Evolutionary conservation across 2,797 vertebrate genomes (phyloP), one percentile per base, ranked within the genome.

Genomic region (Hypotaenidia okinawae): DNA sequence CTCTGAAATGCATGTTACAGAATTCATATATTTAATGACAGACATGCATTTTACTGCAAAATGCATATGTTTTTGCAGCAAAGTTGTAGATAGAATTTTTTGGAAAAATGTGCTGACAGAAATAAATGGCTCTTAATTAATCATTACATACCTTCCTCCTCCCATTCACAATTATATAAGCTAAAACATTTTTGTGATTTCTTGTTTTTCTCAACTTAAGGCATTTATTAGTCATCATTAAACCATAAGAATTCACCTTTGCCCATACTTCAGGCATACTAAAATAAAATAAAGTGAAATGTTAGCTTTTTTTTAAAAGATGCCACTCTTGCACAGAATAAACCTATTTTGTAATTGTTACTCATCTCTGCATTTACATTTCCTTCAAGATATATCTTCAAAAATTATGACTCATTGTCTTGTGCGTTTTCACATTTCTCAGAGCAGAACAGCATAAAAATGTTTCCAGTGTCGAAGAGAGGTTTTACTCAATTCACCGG

Each of bases 401-500:
- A 86, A 94, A 93, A 88, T 58, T 86, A 55, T 21, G 49, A 86
- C n/a, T 72, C 76, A 55, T 1, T 81, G 47, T 78, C 63, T 78
- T 68, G n/a, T 92, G 83, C 72, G 93, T 90, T 95, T 85, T 94
- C 52, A 51, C 39, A 73, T 78, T 89, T 81, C 92, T 93, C 55
- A 68, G 49, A 74, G 67, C 47, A 90, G 52, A 88, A 81, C 24
- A 58, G 63, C 70, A 80, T n/a, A 85, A 70, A 96, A 94, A 57
- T 37, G 94, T 68, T 69, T 90, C 25, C 35, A 84, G 49, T 28
- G 18, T 90, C 54, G 54, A 23, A 52, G 32, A 37, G 25, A 87
- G 59, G 70, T 66, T 95, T 84, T 58, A 58, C 61, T 94, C 92
- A 97, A 51, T 98, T 93, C 83, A 86, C n/a, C 18, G 25, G 62